Evolutionary conservation across 1,140 invertebrate genomes (phyloP).

Genomic region (Amphibalanus amphitrite): DNA sequence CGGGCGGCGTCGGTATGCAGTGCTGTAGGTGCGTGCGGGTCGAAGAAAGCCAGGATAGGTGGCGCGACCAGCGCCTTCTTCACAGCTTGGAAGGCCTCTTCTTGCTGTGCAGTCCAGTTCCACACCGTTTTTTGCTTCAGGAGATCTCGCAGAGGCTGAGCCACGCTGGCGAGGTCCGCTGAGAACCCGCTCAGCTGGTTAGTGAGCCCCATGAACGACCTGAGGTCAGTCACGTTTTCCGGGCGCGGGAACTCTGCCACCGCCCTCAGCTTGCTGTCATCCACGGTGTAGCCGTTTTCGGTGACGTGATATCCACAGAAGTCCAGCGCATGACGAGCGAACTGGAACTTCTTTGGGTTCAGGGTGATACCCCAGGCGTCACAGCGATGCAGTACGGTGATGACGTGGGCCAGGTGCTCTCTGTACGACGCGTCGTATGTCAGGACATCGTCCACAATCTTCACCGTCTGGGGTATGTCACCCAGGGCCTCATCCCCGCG

Average conservation of each 20-base stretch:
- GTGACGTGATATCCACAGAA: slow-evolving; percentile 7
- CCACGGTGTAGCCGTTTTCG: slow-evolving; percentile 10
- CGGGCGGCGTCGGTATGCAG: slow-evolving; percentile 15
- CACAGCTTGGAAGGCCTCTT: slow-evolving; percentile 13
- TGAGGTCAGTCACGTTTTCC: slow-evolving; percentile 12
- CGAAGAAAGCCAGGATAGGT: slow-evolving; percentile 12
- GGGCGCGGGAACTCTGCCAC: slow-evolving; percentile 11
- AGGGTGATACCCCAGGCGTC: slow-evolving; percentile 9
- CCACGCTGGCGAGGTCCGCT: slow-evolving; percentile 8
- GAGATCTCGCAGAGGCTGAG: slow-evolving; percentile 14
- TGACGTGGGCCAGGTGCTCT: slow-evolving; percentile 11
- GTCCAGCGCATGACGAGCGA: slow-evolving; percentile 8
- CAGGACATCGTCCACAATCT: slow-evolving; percentile 18
- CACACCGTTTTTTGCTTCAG: slow-evolving; percentile 12
- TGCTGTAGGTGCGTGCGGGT: slow-evolving; percentile 8
- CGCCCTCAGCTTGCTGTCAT: not conserved
- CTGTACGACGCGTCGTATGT: slow-evolving; percentile 11
- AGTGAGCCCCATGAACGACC: slow-evolving; percentile 15
- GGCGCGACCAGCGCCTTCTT: slow-evolving; percentile 12
- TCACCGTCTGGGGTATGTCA: slow-evolving; percentile 12
- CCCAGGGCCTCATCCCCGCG: slow-evolving; percentile 14
- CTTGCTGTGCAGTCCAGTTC: slow-evolving; percentile 13
- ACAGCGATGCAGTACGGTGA: slow-evolving; percentile 4
- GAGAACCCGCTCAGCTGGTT: slow-evolving; percentile 13
- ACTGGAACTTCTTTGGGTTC: slow-evolving; percentile 10